Percentiles rank a stretch among this genome's conserved stretches.
Conservation (phyloP, 1,140 invertebrate genomes). For the Cydia pomonella region DNA sequence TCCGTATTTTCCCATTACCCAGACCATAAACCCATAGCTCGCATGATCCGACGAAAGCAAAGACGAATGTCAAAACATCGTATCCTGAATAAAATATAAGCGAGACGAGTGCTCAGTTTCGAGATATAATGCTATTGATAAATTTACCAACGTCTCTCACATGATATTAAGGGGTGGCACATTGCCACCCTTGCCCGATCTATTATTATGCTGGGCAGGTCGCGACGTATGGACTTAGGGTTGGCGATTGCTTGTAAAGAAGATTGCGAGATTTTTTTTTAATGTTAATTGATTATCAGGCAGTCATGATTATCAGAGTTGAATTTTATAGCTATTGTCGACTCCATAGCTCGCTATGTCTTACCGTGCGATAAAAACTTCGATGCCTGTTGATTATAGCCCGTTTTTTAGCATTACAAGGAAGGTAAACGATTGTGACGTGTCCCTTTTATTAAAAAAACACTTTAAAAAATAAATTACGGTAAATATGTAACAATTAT, state of each 20-base stretch:
- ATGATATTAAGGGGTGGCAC: slow-evolving; percentile 73
- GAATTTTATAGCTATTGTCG: too few species aligned
- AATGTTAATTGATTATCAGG: too few species aligned
- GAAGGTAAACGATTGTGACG: too few species aligned
- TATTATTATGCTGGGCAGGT: slow-evolving; percentile 78
- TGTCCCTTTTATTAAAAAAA: too few species aligned
- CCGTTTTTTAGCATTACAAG: too few species aligned
- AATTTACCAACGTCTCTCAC: slow-evolving; percentile 74
- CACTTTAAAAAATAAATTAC: too few species aligned
- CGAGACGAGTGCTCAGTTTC: slow-evolving; percentile 59
- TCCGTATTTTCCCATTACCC: background rate
- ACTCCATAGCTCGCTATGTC: too few species aligned
- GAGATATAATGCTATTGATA: slow-evolving; percentile 78
- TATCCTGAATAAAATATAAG: slow-evolving; percentile 77
- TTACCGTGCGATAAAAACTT: too few species aligned
- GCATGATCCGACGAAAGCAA: slow-evolving; percentile 38
- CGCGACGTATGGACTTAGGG: slow-evolving; percentile 65
- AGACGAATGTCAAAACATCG: slow-evolving; percentile 72
- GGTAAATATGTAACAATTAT: too few species aligned
- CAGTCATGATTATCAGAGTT: too few species aligned
- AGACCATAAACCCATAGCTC: slow-evolving; percentile 12
- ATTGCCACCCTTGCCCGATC: slow-evolving; percentile 58
- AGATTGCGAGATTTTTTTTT: background rate
- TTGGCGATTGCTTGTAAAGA: slow-evolving; percentile 38
- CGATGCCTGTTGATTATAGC: too few species aligned